phyloP scores from a whole-genome alignment of 2,888 invertebrate genomes.

The Esperia sulphurella region DNA sequence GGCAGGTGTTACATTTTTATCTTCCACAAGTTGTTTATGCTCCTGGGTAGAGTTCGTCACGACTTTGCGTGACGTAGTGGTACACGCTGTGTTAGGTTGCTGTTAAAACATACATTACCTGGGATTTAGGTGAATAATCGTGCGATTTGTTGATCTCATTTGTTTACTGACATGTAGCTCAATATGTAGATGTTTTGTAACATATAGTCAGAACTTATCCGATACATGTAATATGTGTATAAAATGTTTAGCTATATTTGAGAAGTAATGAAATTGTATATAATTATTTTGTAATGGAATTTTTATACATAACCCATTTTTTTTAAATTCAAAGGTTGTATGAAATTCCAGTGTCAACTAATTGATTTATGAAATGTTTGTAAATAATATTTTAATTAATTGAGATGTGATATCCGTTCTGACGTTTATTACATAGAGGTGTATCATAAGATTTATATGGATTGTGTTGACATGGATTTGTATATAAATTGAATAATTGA shows the following conservation, averaged over 20 bases:
- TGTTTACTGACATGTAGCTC: conserved; percentile 73
- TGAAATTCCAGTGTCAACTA: conserved; percentile 56
- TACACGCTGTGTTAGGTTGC: conserved; percentile 18
- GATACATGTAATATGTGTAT: conserved; percentile 55
- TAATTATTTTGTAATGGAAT: conserved; percentile 72
- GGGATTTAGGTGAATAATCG: conserved; percentile 34
- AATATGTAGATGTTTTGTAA: conserved; percentile 67
- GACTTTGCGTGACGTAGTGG: too few species aligned
- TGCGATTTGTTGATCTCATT: conserved; percentile 76
- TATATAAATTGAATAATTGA: conserved; percentile 59
- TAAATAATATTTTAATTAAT: conserved; percentile 55
- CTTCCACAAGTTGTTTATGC: too few species aligned
- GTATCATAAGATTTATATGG: conserved; percentile 73
- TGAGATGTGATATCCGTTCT: conserved; percentile 72
- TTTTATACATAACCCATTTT: conserved; percentile 67
- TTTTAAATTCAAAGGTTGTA: conserved; percentile 58
- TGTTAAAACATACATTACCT: conserved; percentile 32
- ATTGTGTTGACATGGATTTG: conserved; percentile 71
- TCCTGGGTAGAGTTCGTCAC: too few species aligned
- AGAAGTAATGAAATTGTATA: conserved; percentile 64
- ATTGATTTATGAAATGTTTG: conserved; percentile 49
- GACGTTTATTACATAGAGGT: conserved; percentile 60
- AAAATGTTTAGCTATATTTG: conserved; percentile 59
- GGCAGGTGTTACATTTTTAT: too few species aligned
- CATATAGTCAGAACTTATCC: conserved; percentile 53